phyloP scores from a whole-genome alignment of 2,113 vertebrate genomes.

The Rhegmatorhina hoffmannsi region DNA sequence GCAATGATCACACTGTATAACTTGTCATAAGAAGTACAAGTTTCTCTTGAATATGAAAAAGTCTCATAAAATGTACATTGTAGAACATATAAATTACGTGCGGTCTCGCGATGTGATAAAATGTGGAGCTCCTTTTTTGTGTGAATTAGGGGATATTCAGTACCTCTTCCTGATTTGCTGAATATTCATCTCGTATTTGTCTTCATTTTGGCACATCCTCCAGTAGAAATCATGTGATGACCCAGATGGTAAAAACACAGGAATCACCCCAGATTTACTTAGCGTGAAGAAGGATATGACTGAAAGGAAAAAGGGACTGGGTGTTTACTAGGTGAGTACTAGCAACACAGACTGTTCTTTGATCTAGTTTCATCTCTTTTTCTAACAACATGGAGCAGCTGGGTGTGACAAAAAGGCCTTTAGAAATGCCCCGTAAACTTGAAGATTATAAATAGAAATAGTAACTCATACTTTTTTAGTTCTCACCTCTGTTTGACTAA shows the following conservation, averaged over 20 bases:
- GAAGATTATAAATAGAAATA: slow-evolving; percentile 64
- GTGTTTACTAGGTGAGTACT: slow-evolving; percentile 20
- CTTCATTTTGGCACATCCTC: background rate
- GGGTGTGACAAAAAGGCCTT: slow-evolving; percentile 39
- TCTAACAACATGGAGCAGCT: slow-evolving; percentile 1
- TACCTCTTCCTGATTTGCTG: background rate
- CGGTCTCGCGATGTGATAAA: background rate
- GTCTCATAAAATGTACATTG: background rate
- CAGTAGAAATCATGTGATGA: background rate
- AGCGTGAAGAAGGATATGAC: slow-evolving; percentile 16
- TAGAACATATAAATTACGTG: background rate
- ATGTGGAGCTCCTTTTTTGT: fast-evolving
- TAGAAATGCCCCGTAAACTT: background rate
- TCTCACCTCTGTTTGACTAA: slow-evolving; percentile 53
- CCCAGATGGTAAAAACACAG: background rate
- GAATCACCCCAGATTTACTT: slow-evolving; percentile 19
- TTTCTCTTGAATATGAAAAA: background rate
- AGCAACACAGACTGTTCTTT: slow-evolving; percentile 18
- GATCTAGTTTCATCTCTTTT: slow-evolving; percentile 9
- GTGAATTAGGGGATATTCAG: background rate
- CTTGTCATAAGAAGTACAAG: background rate
- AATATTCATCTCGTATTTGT: background rate
- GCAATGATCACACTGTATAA: background rate
- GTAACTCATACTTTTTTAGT: slow-evolving; percentile 36
- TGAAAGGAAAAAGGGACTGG: background rate